A percentile compares a stretch with the other conserved stretches of the same genome.
phyloP scores from a whole-genome alignment of 92 coral and sea anemone species.

The Pocillopora grandis region DNA sequence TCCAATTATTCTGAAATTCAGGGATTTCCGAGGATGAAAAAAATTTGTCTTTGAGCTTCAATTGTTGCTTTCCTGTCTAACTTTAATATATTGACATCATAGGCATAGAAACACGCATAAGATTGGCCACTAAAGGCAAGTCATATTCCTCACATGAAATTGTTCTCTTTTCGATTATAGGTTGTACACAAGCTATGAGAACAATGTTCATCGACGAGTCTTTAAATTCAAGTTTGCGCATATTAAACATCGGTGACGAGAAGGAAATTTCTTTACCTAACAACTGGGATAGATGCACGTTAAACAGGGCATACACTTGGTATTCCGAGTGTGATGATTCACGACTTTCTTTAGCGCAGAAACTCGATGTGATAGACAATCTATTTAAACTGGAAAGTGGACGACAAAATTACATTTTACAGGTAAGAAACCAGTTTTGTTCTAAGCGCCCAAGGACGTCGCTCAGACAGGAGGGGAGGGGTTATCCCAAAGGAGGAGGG shows the following conservation, averaged over 20 bases:
- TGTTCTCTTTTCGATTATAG: background rate
- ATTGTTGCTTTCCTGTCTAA: too few relatives aligned
- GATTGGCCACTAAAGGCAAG: background rate
- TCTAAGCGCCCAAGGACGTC: too few relatives aligned
- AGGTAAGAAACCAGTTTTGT: slow-evolving; percentile 3
- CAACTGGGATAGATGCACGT: slow-evolving; percentile 5
- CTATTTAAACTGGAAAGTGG: background rate
- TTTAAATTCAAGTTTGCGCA: background rate
- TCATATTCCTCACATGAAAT: background rate
- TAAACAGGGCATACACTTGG: slow-evolving; percentile 11
- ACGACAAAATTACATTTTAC: background rate
- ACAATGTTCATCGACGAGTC: slow-evolving; percentile 23
- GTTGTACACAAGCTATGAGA: slow-evolving; percentile 5
- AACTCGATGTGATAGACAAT: background rate
- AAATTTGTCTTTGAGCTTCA: too few relatives aligned
- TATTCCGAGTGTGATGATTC: slow-evolving; percentile 27
- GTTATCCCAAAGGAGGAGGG: too few relatives aligned
- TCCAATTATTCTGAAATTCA: too few relatives aligned
- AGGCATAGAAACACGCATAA: too few relatives aligned
- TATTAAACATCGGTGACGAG: slow-evolving; percentile 23
- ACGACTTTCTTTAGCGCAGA: slow-evolving; percentile 1
- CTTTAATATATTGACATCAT: too few relatives aligned
- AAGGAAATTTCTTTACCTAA: background rate
- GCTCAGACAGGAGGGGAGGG: too few relatives aligned
- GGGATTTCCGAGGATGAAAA: too few relatives aligned